A percentile compares a stretch with the other conserved stretches of the same genome.
Evolutionary conservation across 2,888 invertebrate genomes (phyloP).

Genomic region (Tachina lurida): DNA sequence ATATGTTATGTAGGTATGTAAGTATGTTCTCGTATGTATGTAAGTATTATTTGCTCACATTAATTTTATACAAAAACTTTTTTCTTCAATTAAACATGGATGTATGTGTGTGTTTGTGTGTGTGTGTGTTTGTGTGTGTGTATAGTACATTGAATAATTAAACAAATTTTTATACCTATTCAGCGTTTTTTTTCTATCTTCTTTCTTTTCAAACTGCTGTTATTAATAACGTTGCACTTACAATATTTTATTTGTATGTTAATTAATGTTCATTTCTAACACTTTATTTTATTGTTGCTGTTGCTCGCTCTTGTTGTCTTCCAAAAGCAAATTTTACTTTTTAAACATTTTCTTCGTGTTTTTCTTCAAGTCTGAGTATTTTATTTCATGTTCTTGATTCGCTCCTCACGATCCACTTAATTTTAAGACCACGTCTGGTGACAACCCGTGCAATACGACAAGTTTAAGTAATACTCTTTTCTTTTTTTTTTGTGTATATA

Average conservation of each 20-base stretch:
- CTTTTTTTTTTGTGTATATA: constrained; percentile 17
- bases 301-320: constrained; percentile 29
- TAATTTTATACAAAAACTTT: neutral
- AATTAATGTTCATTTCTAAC: constrained; percentile 22
- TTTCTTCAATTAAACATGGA: neutral
- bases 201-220: neutral
- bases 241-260: constrained; percentile 14
- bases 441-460: constrained; percentile 63
- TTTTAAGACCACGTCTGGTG: constrained; percentile 65
- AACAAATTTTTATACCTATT: neutral
- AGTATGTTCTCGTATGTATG: no score
- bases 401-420: constrained; percentile 69
- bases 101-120: neutral
- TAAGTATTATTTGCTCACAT: constrained; percentile 16
- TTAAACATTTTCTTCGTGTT: constrained; percentile 34
- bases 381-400: constrained; percentile 61
- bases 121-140: neutral
- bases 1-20: neutral
- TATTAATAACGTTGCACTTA: constrained; percentile 10
- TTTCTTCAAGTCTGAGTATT: constrained; percentile 44
- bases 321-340: constrained; percentile 12
- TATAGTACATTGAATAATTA: neutral
- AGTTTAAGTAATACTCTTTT: constrained; percentile 22
- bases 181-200: neutral
- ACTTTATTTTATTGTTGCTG: constrained; percentile 26